These are phyloP conservation scores for Leptura quadrifasciata DNA, from an alignment of 2,888 invertebrate species.

Conservation along the genomic window DNA sequence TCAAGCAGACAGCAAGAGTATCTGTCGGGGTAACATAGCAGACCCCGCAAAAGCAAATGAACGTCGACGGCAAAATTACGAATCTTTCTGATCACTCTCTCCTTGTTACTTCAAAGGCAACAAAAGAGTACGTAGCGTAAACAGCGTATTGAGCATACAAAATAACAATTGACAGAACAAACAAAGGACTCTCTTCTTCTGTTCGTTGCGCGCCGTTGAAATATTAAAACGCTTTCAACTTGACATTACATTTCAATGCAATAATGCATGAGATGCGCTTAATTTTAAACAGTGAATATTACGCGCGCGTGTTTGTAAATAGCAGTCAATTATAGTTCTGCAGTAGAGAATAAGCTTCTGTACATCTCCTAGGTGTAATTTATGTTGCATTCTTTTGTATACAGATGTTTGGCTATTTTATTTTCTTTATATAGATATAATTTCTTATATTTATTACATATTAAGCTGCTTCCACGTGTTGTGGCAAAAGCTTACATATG, in stretches of 20 bases:
- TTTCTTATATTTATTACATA: too few relatives aligned
- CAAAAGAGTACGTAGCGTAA: slow-evolving; percentile 43
- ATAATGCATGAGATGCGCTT: slow-evolving; percentile 5
- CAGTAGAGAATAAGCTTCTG: too few relatives aligned
- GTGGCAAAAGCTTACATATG: too few relatives aligned
- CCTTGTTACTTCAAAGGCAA: slow-evolving; percentile 36
- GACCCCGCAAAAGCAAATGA: slow-evolving; percentile 22
- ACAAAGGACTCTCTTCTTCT: slow-evolving; percentile 30
- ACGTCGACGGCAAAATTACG: slow-evolving; percentile 31
- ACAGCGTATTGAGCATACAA: slow-evolving; percentile 46
- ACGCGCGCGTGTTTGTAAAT: too few relatives aligned
- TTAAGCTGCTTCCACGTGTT: too few relatives aligned
- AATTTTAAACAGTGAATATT: not conserved
- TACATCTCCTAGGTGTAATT: too few relatives aligned
- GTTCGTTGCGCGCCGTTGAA: slow-evolving; percentile 18
- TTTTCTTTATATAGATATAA: too few relatives aligned
- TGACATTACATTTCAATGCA: slow-evolving; percentile 5
- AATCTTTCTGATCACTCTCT: slow-evolving; percentile 33
- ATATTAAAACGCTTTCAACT: slow-evolving; percentile 12
- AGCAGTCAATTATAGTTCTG: too few relatives aligned
- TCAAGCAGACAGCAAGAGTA: not conserved
- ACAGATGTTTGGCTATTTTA: too few relatives aligned
- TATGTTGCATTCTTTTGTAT: too few relatives aligned
- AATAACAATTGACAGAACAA: slow-evolving; percentile 49
- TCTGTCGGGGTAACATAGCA: not conserved